Evolutionary conservation across 2,797 vertebrate genomes (phyloP).

Genomic region (Acomys russatus): DNA sequence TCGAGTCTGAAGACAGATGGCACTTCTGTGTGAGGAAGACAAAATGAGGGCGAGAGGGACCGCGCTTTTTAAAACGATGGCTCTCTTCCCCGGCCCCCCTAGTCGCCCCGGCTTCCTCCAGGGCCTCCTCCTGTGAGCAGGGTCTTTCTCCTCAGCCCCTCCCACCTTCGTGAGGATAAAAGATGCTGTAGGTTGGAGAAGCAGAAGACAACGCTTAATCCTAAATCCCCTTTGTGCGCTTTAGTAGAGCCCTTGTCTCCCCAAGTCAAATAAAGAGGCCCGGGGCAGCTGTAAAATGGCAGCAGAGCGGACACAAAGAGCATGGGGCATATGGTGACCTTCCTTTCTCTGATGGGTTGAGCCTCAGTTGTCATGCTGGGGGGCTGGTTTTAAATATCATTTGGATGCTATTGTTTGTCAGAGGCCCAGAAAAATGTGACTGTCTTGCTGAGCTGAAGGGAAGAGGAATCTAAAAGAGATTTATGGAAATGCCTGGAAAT

Average conservation of each 20-base stretch:
- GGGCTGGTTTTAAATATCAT: slow-evolving; percentile 87
- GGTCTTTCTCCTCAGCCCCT: slow-evolving; percentile 49
- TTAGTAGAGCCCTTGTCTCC: slow-evolving; percentile 80
- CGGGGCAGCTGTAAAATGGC: slow-evolving; percentile 83
- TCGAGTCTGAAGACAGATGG: slow-evolving; percentile 88
- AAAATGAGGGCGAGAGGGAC: slow-evolving; percentile 82
- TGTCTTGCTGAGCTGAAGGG: slow-evolving; percentile 82
- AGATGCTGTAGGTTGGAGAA: slow-evolving; percentile 85
- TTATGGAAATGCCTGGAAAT: slow-evolving; percentile 88
- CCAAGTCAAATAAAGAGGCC: slow-evolving; percentile 80
- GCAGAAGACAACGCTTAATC: slow-evolving; percentile 80
- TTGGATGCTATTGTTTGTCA: slow-evolving; percentile 87
- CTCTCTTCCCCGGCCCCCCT: not conserved
- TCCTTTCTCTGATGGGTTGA: slow-evolving; percentile 83
- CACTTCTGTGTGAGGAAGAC: slow-evolving; percentile 85
- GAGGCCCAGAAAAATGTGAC: slow-evolving; percentile 83
- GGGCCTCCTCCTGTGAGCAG: not conserved
- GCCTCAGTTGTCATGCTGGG: slow-evolving; percentile 78
- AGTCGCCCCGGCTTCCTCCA: slow-evolving; percentile 2
- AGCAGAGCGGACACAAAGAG: slow-evolving; percentile 82
- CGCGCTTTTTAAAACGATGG: slow-evolving; percentile 74
- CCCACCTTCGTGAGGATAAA: slow-evolving; percentile 84
- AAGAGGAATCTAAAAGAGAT: slow-evolving; percentile 76
- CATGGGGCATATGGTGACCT: slow-evolving; percentile 85
- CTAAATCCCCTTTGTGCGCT: slow-evolving; percentile 85